A percentile compares a stretch with the other conserved stretches of the same genome.
These are phyloP conservation scores for Grus americana DNA, from an alignment of 2,113 vertebrate species.

Conservation along the genomic window DNA sequence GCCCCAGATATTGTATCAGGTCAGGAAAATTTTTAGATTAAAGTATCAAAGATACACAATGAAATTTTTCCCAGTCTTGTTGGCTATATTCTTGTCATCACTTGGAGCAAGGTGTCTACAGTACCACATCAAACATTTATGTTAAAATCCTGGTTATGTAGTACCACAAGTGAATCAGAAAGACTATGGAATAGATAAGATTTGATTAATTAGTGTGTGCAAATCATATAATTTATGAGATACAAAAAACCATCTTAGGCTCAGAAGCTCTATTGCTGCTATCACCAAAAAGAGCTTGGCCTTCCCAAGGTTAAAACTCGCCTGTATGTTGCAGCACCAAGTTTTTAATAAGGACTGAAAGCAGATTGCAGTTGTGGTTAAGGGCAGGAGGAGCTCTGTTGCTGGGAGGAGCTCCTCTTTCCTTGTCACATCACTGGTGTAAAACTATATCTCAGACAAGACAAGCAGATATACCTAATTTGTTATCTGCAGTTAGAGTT, in stretches of 20 bases:
- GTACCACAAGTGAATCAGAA: neutral
- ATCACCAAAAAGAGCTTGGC: neutral
- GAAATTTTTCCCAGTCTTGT: neutral
- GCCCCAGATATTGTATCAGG: neutral
- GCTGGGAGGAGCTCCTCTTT: neutral
- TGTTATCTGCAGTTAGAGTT: neutral
- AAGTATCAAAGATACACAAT: neutral
- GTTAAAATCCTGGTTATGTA: neutral
- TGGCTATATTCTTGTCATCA: neutral
- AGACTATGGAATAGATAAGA: neutral
- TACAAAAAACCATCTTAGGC: neutral
- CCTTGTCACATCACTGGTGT: neutral
- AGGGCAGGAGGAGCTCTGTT: neutral
- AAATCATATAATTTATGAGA: neutral
- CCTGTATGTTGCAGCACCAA: accelerated
- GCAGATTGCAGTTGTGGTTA: neutral
- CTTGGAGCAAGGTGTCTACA: neutral
- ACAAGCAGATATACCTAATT: neutral
- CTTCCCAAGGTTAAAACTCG: neutral
- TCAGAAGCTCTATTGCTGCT: neutral
- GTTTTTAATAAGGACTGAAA: neutral
- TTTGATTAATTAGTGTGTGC: neutral
- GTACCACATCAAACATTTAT: neutral
- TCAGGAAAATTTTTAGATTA: neutral
- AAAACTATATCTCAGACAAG: neutral